Base-by-base conservation (phyloP, 2,797 vertebrate genomes). In the Australoheros facetus region DNA sequence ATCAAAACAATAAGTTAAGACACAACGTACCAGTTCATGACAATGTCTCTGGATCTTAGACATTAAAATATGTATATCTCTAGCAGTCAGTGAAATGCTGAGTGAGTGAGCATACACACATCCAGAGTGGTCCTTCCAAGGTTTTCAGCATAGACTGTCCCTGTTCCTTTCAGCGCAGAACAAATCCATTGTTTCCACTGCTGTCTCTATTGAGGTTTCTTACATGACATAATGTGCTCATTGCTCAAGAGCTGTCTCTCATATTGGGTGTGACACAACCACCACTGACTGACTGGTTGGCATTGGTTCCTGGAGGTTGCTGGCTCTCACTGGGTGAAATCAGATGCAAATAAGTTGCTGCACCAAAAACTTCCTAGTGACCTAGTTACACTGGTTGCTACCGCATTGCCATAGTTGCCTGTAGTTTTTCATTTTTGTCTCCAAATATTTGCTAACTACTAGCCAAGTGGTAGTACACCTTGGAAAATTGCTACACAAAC, bases 121-220 rank as follows among this genome's bases (percentile, higher is more conserved):
- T 28, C 0, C 62, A 58, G 30, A 71, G 54, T 56, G 58, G 30
- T 70, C 30, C 70, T 77, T 48, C 55, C 69, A 34, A 64, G 19
- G 19, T 72, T 76, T 72, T 66, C 51, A 58, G 7, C 23, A 48
- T 7, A n/a, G 16, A 23, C 69, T 2, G 4, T 28, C 66, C 28
- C 26, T 42, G 16, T 66, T 57, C 28, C 69, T 54, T 59, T 57
- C 76, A 59, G 8, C 64, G 28, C 51, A 55, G 34, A 73, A 78
- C 37, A 69, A 71, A 80, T 34, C 1, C 55, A 30, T n/a, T 80
- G 66, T 85, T 81, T 89, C 66, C 54, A 42, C 78, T 80, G 77
- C 53, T 78, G 77, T 45, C 23, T 69, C 14, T 7, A 4, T 23
- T 64, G 60, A 0, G 1, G 23, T 66, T 66, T 66, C 14, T 17